Evolutionary conservation across 1,140 invertebrate species (phyloP), one percentile per base, ranked within the genome.

Genomic region (Lepeophtheirus salmonis): DNA sequence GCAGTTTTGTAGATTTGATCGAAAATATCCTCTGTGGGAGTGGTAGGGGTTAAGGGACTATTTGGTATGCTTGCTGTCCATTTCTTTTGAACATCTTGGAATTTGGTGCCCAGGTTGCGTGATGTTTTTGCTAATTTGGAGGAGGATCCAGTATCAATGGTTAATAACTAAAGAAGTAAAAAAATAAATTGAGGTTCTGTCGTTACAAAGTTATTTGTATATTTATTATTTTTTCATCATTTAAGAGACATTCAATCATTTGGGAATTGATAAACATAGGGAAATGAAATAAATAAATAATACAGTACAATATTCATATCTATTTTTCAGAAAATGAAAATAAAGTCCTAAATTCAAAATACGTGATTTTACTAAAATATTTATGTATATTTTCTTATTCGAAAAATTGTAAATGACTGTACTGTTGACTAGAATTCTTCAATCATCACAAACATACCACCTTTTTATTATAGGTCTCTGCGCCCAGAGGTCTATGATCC

Each of bases 401-500:
- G n/a, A n/a, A n/a, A n/a, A 54, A 20, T 54, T 20, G 16, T 3
- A 22, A 54, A 22, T 4, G 17, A 17, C n/a, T 3, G 18, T 16
- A 3, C 2, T 54, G 2, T 20, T 22, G 50, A n/a, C n/a, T 52
- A 12, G 14, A 18, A 10, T 12, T 13, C 18, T 18, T 52, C 17
- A 12, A 52, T 13, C 16, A 50, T 18, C 20, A 2, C n/a, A 56
- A 30, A 10, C 49, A 54, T 21, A 63, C 63, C 16, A 56, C 41
- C 24, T 56, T 56, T 49, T 61, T 22, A 17, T 60, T 58, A 17
- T 56, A 16, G 1, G 58, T 49, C 13, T 59, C 60, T 2, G 26
- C 22, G 6, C 63, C 61, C 62, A 61, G 24, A 24, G 20, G 61
- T 57, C n/a, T 63, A 41, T 52, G 59, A 41, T 48, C 60, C 59